Evolutionary conservation across 1,140 invertebrate species (phyloP).

Genomic region (Sarcophaga peregrina): DNA sequence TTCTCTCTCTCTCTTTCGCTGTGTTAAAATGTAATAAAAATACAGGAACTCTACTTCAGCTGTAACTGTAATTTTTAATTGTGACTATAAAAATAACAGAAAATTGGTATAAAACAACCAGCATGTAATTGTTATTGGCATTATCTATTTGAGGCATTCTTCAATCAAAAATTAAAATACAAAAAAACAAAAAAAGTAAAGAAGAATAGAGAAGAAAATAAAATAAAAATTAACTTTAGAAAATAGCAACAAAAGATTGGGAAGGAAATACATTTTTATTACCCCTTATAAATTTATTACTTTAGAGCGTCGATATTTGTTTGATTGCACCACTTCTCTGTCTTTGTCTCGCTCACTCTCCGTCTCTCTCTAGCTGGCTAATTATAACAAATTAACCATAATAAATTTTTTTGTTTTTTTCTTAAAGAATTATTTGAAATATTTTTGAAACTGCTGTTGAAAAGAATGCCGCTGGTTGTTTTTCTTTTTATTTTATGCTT

Average conservation of each 20-base stretch:
- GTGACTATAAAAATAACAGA: neutral
- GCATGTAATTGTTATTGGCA: slow-evolving; percentile 1
- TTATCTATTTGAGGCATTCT: neutral
- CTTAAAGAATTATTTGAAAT: neutral
- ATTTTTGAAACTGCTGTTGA: neutral
- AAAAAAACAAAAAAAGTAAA: too few species aligned
- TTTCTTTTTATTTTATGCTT: neutral
- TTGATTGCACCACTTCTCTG: too few species aligned
- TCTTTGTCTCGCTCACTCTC: too few species aligned
- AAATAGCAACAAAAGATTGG: neutral
- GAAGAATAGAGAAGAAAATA: neutral
- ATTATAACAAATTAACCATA: slow-evolving; percentile 20
- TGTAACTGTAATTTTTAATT: slow-evolving; percentile 11
- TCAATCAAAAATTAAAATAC: neutral
- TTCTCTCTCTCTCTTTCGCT: too few species aligned
- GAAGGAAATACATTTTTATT: neutral
- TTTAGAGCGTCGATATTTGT: too few species aligned
- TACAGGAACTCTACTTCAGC: neutral
- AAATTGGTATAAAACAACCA: slow-evolving; percentile 21
- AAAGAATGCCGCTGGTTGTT: neutral
- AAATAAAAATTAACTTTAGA: neutral
- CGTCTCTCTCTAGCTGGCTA: neutral
- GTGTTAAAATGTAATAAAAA: neutral
- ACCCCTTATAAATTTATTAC: neutral
- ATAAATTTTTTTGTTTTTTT: neutral